Evolutionary conservation across 2,797 vertebrate species (phyloP).

Genomic region (Serranus cabrilla): DNA sequence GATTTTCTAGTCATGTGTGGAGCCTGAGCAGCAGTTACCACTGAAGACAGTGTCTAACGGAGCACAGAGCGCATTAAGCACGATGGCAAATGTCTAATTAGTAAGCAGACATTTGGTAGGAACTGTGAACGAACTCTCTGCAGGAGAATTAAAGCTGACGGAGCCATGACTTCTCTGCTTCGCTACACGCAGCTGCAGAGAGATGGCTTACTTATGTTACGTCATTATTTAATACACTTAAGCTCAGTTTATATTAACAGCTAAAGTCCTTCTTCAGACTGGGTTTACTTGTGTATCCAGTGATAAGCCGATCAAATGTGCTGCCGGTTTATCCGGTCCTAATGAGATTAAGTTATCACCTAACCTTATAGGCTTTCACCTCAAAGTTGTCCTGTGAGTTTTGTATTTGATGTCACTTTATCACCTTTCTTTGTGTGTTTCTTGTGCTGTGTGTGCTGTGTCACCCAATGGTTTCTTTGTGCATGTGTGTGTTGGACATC

Average conservation of each 20-base stretch:
- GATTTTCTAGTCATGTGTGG: constrained; percentile 13
- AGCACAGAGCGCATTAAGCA: constrained; percentile 43
- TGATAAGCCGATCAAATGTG: constrained; percentile 10
- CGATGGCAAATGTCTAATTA: constrained; percentile 62
- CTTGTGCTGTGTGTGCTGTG: neutral
- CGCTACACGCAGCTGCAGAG: constrained; percentile 2
- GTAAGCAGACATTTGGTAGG: constrained; percentile 37
- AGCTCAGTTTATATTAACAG: constrained; percentile 28
- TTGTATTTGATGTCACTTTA: neutral
- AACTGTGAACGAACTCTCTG: constrained; percentile 34
- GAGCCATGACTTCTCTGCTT: constrained; percentile 15
- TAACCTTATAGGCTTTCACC: neutral
- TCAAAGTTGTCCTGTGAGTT: neutral
- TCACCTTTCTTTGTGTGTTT: neutral
- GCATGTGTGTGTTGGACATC: neutral
- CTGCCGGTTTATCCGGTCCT: constrained; percentile 9
- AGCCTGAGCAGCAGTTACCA: constrained; percentile 25
- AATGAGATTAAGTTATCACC: constrained; percentile 12
- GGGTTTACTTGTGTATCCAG: constrained; percentile 15
- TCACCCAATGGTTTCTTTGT: neutral
- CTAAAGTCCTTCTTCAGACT: constrained; percentile 1
- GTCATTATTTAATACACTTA: constrained; percentile 30
- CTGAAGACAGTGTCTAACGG: constrained; percentile 17
- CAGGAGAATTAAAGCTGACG: constrained; percentile 47
- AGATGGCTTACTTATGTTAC: constrained; percentile 26